phyloP scores from a whole-genome alignment of 1,140 invertebrate species.

The Rhopalosiphum padi region DNA sequence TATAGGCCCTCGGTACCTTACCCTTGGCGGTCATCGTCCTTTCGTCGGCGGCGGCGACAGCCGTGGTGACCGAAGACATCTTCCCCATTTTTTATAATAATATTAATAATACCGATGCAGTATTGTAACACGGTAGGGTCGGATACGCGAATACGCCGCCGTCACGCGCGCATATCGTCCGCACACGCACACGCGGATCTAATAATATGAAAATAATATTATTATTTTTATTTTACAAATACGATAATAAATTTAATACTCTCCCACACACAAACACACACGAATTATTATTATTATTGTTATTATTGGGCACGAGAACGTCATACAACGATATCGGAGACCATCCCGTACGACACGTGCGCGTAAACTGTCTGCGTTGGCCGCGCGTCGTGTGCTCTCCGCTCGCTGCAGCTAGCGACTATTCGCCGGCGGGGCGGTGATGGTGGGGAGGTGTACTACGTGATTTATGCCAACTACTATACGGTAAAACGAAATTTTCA shows the following conservation, averaged over 20 bases:
- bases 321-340: not conserved
- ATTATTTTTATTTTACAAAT: not conserved
- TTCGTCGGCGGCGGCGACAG: not conserved
- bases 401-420: not conserved
- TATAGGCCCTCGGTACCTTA: not conserved
- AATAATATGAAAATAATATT: not conserved
- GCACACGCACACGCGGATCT: not conserved
- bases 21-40: slow-evolving; percentile 44
- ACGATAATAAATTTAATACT: not conserved
- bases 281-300: not conserved
- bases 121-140: not conserved
- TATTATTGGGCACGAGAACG: not conserved
- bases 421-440: not conserved
- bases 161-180: not conserved
- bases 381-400: not conserved
- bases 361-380: slow-evolving; percentile 31
- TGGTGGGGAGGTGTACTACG: not conserved
- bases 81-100: slow-evolving; percentile 29
- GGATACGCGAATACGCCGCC: not conserved
- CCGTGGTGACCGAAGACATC: not conserved
- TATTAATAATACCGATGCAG: not conserved
- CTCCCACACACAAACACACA: not conserved
- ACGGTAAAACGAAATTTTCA: slow-evolving; percentile 22
- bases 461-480: not conserved
- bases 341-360: slow-evolving; percentile 42